phyloP scores from a whole-genome alignment of 2,888 invertebrate species.

The Drosophila mercatorum region DNA sequence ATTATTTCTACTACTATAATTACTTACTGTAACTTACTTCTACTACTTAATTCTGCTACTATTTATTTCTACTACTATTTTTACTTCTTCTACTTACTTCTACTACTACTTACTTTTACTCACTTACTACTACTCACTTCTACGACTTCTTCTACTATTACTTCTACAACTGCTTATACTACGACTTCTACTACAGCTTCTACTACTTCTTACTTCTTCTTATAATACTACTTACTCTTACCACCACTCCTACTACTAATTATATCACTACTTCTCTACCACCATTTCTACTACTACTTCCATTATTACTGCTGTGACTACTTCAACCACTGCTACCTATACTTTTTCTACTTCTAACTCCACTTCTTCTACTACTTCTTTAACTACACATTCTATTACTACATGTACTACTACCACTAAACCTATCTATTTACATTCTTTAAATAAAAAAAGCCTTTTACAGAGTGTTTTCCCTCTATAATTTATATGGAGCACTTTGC shows the following conservation, averaged over 20 bases:
- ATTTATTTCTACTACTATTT: neutral
- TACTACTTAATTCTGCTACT: neutral
- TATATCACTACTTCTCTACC: neutral
- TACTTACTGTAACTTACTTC: neutral
- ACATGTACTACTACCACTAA: too few relatives aligned
- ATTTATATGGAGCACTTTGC: conserved; percentile 8
- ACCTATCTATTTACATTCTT: neutral
- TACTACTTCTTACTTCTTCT: neutral
- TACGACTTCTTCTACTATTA: neutral
- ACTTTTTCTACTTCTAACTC: too few relatives aligned
- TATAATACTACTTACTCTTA: neutral
- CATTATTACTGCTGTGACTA: neutral
- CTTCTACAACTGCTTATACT: neutral
- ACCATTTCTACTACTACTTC: neutral
- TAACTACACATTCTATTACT: neutral
- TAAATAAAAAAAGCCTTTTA: neutral
- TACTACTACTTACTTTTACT: neutral
- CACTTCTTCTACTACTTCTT: too few relatives aligned
- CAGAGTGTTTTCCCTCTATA: neutral
- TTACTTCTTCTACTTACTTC: neutral
- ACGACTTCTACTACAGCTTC: neutral
- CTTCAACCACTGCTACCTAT: neutral
- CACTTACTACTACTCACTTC: neutral
- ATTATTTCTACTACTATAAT: neutral
- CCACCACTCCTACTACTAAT: neutral